Conservation (phyloP, 2,888 invertebrate genomes). For the Xylota segnis region DNA sequence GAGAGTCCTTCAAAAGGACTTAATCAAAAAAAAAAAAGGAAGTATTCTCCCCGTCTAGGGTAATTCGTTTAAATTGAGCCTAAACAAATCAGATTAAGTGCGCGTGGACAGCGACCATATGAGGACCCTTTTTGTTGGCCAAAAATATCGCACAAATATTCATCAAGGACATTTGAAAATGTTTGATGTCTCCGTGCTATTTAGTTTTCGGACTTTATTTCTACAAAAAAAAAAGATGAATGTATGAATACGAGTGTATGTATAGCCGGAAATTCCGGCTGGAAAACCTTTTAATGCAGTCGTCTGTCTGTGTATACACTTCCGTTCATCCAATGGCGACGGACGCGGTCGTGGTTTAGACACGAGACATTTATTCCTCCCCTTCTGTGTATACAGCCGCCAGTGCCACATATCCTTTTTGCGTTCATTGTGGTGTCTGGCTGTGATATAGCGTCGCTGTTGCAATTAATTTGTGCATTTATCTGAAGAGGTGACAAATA, state of each 20-base stretch:
- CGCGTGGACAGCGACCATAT: slow-evolving; percentile 16
- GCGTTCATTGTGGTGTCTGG: slow-evolving; percentile 67
- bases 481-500: slow-evolving; percentile 75
- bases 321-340: neutral
- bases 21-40: neutral
- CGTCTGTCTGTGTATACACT: slow-evolving; percentile 31
- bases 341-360: slow-evolving; percentile 42
- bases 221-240: neutral
- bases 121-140: neutral
- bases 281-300: slow-evolving; percentile 68
- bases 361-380: slow-evolving; percentile 46
- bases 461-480: slow-evolving; percentile 76
- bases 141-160: slow-evolving; percentile 46
- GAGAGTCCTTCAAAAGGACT: neutral
- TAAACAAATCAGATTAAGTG: slow-evolving; percentile 57
- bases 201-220: slow-evolving; percentile 38
- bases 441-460: slow-evolving; percentile 61
- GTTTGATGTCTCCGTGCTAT: slow-evolving; percentile 52
- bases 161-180: slow-evolving; percentile 43
- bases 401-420: slow-evolving; percentile 50
- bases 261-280: slow-evolving; percentile 29
- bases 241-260: too few relatives aligned
- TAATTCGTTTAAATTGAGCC: slow-evolving; percentile 57
- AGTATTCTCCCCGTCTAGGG: neutral
- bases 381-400: slow-evolving; percentile 4